phyloP scores from a whole-genome alignment of 1,140 invertebrate species.

The Pteromalus puparum region DNA sequence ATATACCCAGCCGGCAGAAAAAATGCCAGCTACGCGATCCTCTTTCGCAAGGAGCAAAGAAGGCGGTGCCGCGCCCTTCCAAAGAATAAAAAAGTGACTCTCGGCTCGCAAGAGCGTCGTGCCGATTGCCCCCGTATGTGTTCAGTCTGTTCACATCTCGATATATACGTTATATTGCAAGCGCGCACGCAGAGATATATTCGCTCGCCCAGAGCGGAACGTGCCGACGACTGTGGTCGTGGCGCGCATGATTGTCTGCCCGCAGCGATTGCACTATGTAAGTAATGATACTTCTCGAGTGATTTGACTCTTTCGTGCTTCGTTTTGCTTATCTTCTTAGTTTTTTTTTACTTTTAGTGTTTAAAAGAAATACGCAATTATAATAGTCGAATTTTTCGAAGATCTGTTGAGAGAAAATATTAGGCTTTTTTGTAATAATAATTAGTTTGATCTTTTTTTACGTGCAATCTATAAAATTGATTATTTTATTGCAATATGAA shows the following conservation, averaged over 20 bases:
- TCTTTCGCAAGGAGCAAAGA: not conserved
- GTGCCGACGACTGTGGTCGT: not conserved
- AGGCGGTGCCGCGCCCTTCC: not conserved
- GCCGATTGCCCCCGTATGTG: conserved; percentile 19
- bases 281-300: conserved; percentile 1
- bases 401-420: too few species aligned
- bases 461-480: not conserved
- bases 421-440: too few species aligned
- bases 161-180: not conserved
- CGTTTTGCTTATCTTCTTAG: not conserved
- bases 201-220: not conserved
- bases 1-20: not conserved
- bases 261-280: not conserved
- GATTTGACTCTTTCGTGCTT: not conserved
- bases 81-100: conserved; percentile 7
- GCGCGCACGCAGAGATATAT: not conserved
- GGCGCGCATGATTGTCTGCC: not conserved
- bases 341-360: too few species aligned
- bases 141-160: conserved; percentile 12
- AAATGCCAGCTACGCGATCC: not conserved
- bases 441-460: too few species aligned
- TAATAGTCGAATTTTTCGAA: too few species aligned
- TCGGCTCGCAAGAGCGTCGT: not conserved
- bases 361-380: too few species aligned
- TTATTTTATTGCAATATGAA: not conserved